phyloP scores from a whole-genome alignment of 35 echinoderm and acorn worm species.

The Amphiura filiformis region DNA sequence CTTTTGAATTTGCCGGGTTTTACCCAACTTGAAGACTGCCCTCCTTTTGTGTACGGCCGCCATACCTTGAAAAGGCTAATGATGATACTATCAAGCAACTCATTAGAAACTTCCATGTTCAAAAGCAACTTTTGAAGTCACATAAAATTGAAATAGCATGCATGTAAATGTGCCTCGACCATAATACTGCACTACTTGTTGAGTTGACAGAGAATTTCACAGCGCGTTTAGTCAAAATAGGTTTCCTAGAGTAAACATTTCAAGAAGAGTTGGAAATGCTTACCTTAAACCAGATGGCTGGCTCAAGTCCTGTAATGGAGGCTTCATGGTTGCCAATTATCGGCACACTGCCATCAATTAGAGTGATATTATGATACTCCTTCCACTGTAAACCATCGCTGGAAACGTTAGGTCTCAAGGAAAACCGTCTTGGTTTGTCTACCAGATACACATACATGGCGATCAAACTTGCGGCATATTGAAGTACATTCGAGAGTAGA shows the following conservation, averaged over 20 bases:
- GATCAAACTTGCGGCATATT: not conserved
- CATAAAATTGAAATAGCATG: no score
- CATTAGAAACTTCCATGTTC: no score
- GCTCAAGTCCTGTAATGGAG: constrained; percentile 37
- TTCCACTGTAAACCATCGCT: constrained; percentile 25
- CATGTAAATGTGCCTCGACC: not conserved
- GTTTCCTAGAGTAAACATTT: no score
- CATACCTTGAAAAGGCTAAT: no score
- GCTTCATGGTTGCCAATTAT: constrained; percentile 23
- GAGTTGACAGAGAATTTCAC: not conserved
- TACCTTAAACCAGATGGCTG: constrained; percentile 67
- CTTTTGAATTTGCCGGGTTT: no score
- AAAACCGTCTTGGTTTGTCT: not conserved
- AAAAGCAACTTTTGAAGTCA: no score
- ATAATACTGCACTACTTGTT: not conserved
- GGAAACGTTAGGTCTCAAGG: not conserved
- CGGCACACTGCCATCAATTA: constrained; percentile 51
- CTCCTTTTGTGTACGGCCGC: no score
- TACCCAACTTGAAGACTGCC: no score
- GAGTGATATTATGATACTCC: constrained; percentile 7
- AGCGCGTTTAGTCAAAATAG: not conserved
- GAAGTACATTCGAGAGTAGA: no score
- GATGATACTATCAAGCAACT: no score
- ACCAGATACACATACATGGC: constrained; percentile 11
- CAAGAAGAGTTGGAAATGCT: no score